A percentile compares a stretch with the other conserved stretches of the same genome.
These are phyloP conservation scores for Araneus ventricosus DNA, from an alignment of 1,140 invertebrate genomes.

Conservation along the genomic window DNA sequence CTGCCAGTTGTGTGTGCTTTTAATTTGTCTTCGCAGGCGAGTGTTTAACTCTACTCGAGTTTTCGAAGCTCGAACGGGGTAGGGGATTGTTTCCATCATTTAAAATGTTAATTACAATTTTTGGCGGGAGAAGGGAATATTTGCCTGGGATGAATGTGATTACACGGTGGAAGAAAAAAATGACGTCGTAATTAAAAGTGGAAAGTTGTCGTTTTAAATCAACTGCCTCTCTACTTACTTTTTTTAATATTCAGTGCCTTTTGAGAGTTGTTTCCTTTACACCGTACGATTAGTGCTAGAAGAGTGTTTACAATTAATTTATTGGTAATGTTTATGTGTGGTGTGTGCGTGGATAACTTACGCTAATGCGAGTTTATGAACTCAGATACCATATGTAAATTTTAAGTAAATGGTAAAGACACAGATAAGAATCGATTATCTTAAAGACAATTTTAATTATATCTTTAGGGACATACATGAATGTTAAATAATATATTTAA, in stretches of 20 bases:
- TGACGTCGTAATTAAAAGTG: not conserved
- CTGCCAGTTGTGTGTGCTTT: not conserved
- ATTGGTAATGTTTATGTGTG: too few relatives aligned
- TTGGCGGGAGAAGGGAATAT: not conserved
- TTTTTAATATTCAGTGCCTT: not conserved
- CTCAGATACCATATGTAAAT: too few relatives aligned
- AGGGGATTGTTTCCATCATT: not conserved
- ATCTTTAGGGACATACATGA: too few relatives aligned
- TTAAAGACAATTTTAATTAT: too few relatives aligned
- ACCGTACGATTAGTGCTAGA: not conserved
- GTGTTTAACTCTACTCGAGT: not conserved
- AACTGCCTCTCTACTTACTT: not conserved
- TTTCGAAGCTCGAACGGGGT: not conserved
- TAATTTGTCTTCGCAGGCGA: not conserved
- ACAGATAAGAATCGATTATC: too few relatives aligned
- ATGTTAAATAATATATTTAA: too few relatives aligned
- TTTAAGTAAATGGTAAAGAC: too few relatives aligned
- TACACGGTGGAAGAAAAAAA: not conserved
- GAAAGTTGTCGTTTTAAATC: not conserved
- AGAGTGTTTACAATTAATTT: too few relatives aligned
- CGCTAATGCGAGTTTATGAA: too few relatives aligned
- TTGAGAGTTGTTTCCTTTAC: not conserved
- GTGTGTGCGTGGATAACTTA: too few relatives aligned
- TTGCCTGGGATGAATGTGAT: not conserved
- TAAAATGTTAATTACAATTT: slow-evolving; percentile 1